Conservation (phyloP, 1,140 invertebrate genomes). For the Druon quercuslanigerum region DNA sequence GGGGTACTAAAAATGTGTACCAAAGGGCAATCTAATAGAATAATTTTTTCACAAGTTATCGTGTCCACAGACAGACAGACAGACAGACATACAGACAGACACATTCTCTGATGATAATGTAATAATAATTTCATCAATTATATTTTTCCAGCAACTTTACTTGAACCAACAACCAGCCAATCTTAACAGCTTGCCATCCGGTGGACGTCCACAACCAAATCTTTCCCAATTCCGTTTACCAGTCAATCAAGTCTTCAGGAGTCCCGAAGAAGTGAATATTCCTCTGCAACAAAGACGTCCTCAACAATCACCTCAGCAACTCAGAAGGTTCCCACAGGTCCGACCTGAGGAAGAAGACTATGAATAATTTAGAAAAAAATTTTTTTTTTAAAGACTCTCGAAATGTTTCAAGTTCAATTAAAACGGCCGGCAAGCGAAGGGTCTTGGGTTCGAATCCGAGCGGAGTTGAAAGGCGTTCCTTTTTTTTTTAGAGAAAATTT, state of each 20-base stretch:
- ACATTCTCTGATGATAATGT: too few species aligned
- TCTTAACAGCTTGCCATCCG: conserved; percentile 68
- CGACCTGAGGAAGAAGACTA: conserved; percentile 72
- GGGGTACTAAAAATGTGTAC: too few species aligned
- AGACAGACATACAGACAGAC: too few species aligned
- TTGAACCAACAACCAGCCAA: conserved; percentile 59
- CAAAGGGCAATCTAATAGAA: too few species aligned
- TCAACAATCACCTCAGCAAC: conserved; percentile 57
- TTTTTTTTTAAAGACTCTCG: too few species aligned
- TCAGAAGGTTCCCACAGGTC: conserved; percentile 72
- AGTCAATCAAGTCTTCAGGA: conserved; percentile 84
- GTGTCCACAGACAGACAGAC: too few species aligned
- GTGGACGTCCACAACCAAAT: conserved; percentile 62
- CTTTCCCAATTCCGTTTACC: conserved; percentile 63
- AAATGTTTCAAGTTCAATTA: background rate
- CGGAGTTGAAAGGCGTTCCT: too few species aligned
- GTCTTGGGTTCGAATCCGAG: too few species aligned
- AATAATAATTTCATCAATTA: too few species aligned
- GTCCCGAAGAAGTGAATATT: conserved; percentile 90
- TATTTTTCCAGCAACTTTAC: conserved; percentile 49
- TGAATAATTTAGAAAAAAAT: conserved; percentile 57
- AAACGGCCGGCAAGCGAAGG: too few species aligned
- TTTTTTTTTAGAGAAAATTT: background rate
- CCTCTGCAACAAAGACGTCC: conserved; percentile 86
- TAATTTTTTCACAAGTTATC: too few species aligned